Evolutionary conservation across 2,888 invertebrate species (phyloP).

Genomic region (Piscicola geometra): DNA sequence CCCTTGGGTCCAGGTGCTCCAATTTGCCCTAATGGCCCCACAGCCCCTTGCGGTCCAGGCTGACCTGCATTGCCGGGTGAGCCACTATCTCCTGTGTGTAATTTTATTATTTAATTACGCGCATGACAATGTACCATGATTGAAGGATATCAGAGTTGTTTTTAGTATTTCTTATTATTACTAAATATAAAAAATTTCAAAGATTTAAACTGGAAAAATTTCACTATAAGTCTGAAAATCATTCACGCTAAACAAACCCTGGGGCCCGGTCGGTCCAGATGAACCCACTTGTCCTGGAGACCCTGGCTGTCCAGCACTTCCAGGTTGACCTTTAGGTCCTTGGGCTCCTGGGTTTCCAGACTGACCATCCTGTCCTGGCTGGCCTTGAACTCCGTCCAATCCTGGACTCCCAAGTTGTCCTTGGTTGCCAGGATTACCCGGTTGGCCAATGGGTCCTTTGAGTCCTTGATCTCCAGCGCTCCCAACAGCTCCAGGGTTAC

Average conservation of each 20-base stretch:
- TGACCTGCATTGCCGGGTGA: constrained; percentile 30
- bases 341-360: constrained; percentile 31
- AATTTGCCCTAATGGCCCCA: constrained; percentile 17
- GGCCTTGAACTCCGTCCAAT: constrained; percentile 12
- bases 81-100: constrained; percentile 14
- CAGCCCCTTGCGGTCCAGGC: constrained; percentile 18
- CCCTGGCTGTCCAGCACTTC: constrained; percentile 48
- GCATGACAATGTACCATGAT: no score
- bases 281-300: constrained; percentile 22
- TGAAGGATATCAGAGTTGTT: no score
- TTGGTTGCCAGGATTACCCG: constrained; percentile 13
- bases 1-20: constrained; percentile 38
- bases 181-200: no score
- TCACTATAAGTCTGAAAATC: background rate
- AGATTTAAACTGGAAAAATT: background rate
- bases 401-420: background rate
- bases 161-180: no score
- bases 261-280: background rate
- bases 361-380: constrained; percentile 27
- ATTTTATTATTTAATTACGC: no score
- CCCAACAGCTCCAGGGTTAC: constrained; percentile 29
- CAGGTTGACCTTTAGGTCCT: constrained; percentile 51
- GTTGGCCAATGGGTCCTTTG: constrained; percentile 27
- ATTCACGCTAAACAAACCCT: constrained; percentile 9
- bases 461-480: constrained; percentile 30